Base-by-base conservation (phyloP, 2,113 vertebrate species). In the Rhinichthys klamathensis region DNA sequence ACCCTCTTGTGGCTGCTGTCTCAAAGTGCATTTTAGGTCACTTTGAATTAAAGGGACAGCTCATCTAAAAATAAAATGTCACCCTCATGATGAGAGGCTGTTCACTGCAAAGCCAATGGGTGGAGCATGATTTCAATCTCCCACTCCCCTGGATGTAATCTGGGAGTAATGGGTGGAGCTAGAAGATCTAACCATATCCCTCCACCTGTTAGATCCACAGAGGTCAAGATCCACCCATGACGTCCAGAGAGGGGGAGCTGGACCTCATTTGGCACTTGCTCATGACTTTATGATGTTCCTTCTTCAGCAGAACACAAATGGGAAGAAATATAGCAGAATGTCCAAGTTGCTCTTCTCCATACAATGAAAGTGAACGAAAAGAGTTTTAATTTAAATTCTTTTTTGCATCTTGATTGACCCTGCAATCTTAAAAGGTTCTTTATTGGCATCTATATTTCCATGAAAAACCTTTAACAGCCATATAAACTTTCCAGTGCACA, bases 1-100 rank as follows among this genome's bases (percentile, higher is more conserved):
- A 81, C 56, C 23, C n/a, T 81, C 41, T 12, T 81, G 38, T 81
- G 61, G 60, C 79, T 81, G 2, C 23, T 49, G 6, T 30, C 25
- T 27, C n/a, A 41, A 79, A 30, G 27, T 67, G 25, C 16, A 65
- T 32, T 49, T 63, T 25, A 49, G 4, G 16, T 32, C 38, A 30
- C 15, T 78, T 38, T 30, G 21, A 60, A 12, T 78, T 58, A 60
- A 70, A 70, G 32, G 3, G 18, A 70, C 18, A 38, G 32, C 21
- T 75, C 41, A 1, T 51, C 2, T 23, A 32, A 32, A 32, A 15
- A 54, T 18, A 56, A 56, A 7, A 56, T 15, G 4, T 27, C 23
- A 63, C 60, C 60, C n/a, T 63, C 60, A n/a, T 63, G 60, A n/a
- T 4, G 38, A 41, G 7, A 2, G 8, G 60, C 21, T 18, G 4